Conservation (phyloP, 2,113 vertebrate genomes). For the Phaetusa simplex region DNA sequence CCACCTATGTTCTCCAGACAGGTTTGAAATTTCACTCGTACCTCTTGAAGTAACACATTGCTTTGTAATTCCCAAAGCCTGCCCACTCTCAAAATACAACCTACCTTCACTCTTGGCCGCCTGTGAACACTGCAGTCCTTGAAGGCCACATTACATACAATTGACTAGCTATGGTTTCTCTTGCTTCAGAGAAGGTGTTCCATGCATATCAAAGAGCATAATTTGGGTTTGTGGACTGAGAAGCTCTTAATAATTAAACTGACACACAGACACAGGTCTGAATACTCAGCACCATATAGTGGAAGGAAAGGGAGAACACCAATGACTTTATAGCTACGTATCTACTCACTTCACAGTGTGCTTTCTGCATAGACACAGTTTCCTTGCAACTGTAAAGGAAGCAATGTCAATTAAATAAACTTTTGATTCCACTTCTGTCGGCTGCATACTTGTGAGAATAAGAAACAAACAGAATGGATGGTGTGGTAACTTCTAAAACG, state of each 20-base stretch:
- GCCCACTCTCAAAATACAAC: background rate
- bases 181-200: background rate
- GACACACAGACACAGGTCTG: background rate
- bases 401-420: constrained; percentile 5
- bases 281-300: background rate
- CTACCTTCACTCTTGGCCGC: background rate
- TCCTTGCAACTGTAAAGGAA: background rate
- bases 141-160: background rate
- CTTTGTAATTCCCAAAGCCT: background rate
- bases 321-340: background rate
- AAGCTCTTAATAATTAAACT: constrained; percentile 14
- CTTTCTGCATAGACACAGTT: background rate
- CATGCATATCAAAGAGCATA: background rate
- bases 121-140: background rate
- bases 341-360: background rate
- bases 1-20: background rate
- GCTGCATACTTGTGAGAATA: background rate
- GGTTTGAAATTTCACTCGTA: background rate
- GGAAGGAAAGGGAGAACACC: background rate
- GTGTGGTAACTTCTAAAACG: constrained; percentile 9
- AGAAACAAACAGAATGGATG: background rate
- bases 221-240: background rate
- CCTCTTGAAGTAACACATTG: background rate
- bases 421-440: background rate
- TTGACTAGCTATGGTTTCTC: background rate